A percentile compares a stretch with the other conserved stretches of the same genome.
Conservation (phyloP, 1,140 invertebrate species). For the Dufourea novaeangliae region DNA sequence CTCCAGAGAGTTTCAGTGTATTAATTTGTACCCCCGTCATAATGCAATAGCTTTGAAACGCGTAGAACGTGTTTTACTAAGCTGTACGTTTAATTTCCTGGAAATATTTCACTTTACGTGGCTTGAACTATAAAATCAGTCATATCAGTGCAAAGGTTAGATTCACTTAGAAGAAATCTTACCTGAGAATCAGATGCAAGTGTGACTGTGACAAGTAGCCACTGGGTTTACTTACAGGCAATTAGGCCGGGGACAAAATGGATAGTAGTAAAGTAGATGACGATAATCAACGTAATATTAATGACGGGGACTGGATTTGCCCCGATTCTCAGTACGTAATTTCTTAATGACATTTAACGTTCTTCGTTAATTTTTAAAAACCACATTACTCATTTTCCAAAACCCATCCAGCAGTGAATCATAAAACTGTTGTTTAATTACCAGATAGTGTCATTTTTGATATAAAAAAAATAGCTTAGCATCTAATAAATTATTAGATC, state of each 20-base stretch:
- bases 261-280: conserved; percentile 76
- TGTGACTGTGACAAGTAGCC: conserved; percentile 1
- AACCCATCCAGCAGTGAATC: not conserved
- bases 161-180: not conserved
- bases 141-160: conserved; percentile 26
- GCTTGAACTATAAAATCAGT: not conserved
- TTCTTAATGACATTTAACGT: not conserved
- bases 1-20: conserved; percentile 1
- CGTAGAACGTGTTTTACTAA: not conserved
- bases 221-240: not conserved
- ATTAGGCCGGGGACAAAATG: conserved; percentile 51
- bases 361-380: not conserved
- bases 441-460: not conserved
- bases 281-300: conserved; percentile 72
- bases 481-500: not conserved
- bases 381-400: not conserved
- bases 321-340: conserved; percentile 78
- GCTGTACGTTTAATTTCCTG: not conserved
- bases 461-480: not conserved
- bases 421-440: not conserved
- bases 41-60: conserved; percentile 23
- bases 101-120: not conserved
- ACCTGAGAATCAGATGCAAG: conserved; percentile 12
- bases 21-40: conserved; percentile 20
- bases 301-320: conserved; percentile 80